Conservation (phyloP, 2,797 vertebrate species). For the Staurois parvus region DNA sequence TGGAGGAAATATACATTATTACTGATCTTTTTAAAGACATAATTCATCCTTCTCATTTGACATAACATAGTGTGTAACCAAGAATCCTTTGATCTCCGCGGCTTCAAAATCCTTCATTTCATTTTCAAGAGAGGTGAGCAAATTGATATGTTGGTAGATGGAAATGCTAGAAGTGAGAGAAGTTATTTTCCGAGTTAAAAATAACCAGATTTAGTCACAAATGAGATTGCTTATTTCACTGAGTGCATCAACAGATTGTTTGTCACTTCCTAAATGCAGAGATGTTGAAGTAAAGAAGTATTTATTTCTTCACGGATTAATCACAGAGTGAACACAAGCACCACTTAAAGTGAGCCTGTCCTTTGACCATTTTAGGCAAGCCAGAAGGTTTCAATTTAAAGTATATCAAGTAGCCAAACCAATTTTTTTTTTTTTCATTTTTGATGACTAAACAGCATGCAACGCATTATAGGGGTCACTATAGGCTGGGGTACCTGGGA, state of each 20-base stretch:
- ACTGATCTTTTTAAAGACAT: constrained; percentile 9
- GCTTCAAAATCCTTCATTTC: constrained; percentile 18
- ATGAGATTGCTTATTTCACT: neutral
- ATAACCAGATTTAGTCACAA: constrained; percentile 3
- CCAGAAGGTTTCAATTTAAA: no score
- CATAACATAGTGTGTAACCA: neutral
- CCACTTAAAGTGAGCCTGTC: neutral
- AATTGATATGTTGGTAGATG: constrained; percentile 8
- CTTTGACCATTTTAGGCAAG: no score
- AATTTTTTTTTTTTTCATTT: no score
- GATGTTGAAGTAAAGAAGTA: neutral
- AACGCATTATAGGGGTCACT: no score
- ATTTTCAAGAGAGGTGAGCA: constrained; percentile 17
- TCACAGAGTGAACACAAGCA: neutral
- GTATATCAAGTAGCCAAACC: no score
- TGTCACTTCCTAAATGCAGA: neutral
- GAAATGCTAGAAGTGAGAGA: neutral
- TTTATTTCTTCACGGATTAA: neutral
- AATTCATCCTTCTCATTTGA: neutral
- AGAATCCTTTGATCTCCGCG: constrained; percentile 24
- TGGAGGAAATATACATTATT: constrained; percentile 15
- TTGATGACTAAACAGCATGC: no score
- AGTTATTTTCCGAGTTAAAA: neutral
- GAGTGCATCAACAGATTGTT: neutral
- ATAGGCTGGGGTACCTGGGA: no score